Percentiles rank a stretch among this genome's conserved stretches.
These are phyloP conservation scores for Nothobranchius furzeri DNA, from an alignment of 2,113 vertebrate genomes.

Conservation along the genomic window DNA sequence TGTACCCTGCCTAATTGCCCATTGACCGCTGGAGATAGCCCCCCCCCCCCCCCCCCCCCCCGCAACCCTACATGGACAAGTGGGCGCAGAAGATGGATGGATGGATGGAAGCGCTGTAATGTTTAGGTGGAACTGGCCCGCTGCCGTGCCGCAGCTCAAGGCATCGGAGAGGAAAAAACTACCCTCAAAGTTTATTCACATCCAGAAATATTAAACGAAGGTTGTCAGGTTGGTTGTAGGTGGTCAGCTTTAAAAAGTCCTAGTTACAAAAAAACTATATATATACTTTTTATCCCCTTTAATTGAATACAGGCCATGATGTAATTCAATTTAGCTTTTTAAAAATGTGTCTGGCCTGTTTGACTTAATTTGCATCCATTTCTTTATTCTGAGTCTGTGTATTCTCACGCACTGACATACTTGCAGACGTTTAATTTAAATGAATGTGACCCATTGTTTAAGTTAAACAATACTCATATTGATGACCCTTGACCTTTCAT, in stretches of 20 bases:
- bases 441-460: slow-evolving; percentile 52
- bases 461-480: slow-evolving; percentile 53
- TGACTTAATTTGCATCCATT: slow-evolving; percentile 11
- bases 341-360: slow-evolving; percentile 9
- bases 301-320: slow-evolving; percentile 21
- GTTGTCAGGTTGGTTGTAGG: slow-evolving; percentile 64
- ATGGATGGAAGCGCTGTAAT: slow-evolving; percentile 7
- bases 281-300: slow-evolving; percentile 30
- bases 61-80: too few species aligned
- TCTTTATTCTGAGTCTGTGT: slow-evolving; percentile 6
- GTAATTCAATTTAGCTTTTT: slow-evolving; percentile 48
- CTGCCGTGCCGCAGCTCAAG: slow-evolving; percentile 44
- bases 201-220: slow-evolving; percentile 59
- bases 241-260: slow-evolving; percentile 61
- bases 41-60: too few species aligned
- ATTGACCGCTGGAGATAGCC: too few species aligned
- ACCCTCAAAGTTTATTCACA: slow-evolving; percentile 57
- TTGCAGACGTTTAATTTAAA: slow-evolving; percentile 22
- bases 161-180: slow-evolving; percentile 51
- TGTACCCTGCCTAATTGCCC: too few species aligned
- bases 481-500: slow-evolving; percentile 67
- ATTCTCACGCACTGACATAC: slow-evolving; percentile 11
- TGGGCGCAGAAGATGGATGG: too few species aligned
- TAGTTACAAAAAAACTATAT: background rate
- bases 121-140: slow-evolving; percentile 65